phyloP scores from a whole-genome alignment of 2,113 vertebrate species.

The Alethe castanea region DNA sequence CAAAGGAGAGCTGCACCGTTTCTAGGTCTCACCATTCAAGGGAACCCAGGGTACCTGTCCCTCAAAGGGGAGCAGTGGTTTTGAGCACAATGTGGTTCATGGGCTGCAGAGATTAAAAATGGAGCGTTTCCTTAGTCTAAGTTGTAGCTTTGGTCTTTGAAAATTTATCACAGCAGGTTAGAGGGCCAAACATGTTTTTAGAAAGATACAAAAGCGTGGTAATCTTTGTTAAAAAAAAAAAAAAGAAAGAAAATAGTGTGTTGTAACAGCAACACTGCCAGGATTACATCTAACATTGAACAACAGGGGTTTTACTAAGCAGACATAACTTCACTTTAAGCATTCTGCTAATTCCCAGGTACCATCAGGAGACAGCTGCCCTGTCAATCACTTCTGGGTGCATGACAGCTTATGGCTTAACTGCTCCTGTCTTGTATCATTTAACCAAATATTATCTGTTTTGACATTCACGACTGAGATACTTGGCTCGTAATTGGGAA shows the following conservation, averaged over 20 bases:
- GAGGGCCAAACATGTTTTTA: neutral
- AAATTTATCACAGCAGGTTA: constrained; percentile 48
- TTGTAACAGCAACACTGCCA: neutral
- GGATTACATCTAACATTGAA: neutral
- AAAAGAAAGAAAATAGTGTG: neutral
- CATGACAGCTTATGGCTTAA: constrained; percentile 54
- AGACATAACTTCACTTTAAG: constrained; percentile 49
- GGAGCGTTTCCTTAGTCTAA: neutral
- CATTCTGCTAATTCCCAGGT: constrained; percentile 28
- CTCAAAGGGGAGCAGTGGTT: neutral
- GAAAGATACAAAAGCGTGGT: neutral
- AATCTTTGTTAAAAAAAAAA: neutral
- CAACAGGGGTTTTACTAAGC: constrained; percentile 22
- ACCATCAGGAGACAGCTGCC: constrained; percentile 6
- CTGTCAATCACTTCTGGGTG: constrained; percentile 35
- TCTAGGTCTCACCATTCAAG: neutral
- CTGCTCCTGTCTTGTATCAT: constrained; percentile 22
- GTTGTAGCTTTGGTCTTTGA: constrained; percentile 34
- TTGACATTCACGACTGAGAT: constrained; percentile 56
- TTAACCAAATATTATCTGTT: constrained; percentile 54
- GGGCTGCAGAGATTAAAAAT: neutral
- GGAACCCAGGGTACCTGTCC: neutral
- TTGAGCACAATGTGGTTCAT: neutral
- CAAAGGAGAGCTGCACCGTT: neutral
- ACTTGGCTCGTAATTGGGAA: constrained; percentile 20